These are phyloP conservation scores for Rhyacophila brunnea DNA, from an alignment of 1,140 invertebrate genomes.

Conservation along the genomic window DNA sequence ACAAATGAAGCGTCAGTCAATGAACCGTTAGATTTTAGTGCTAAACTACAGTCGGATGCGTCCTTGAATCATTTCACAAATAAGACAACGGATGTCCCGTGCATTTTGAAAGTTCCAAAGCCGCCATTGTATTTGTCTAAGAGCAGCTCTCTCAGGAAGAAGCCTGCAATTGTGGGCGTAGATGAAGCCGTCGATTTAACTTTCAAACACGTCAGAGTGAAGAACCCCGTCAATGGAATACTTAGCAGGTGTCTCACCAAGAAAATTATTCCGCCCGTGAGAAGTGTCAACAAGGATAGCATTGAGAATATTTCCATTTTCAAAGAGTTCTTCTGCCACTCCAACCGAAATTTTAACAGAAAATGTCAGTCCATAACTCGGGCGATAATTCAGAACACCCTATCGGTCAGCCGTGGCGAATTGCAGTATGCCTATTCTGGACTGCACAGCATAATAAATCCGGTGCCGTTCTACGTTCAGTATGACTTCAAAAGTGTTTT, in stretches of 20 bases:
- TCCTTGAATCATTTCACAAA: no score
- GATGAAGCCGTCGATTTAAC: slow-evolving; percentile 25
- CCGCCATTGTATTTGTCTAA: slow-evolving; percentile 9
- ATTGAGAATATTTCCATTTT: not conserved
- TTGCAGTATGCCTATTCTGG: slow-evolving; percentile 61
- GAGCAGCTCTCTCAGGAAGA: slow-evolving; percentile 6
- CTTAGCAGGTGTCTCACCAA: not conserved
- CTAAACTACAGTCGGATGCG: slow-evolving; percentile 1
- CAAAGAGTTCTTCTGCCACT: slow-evolving; percentile 1
- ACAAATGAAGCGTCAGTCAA: no score
- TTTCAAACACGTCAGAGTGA: not conserved
- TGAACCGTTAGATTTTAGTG: slow-evolving; percentile 29
- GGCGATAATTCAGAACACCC: slow-evolving; percentile 46
- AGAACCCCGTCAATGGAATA: slow-evolving; percentile 7
- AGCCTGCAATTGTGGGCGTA: not conserved
- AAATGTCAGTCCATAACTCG: slow-evolving; percentile 35
- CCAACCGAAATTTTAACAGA: slow-evolving; percentile 37
- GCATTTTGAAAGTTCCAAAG: slow-evolving; percentile 21
- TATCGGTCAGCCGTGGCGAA: slow-evolving; percentile 46
- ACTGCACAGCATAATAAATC: slow-evolving; percentile 62
- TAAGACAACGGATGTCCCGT: slow-evolving; percentile 5
- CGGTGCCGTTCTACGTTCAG: slow-evolving; percentile 46
- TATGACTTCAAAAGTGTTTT: slow-evolving; percentile 37
- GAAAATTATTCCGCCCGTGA: no score
- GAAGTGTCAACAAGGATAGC: not conserved